These are phyloP conservation scores for Euwallacea fornicatus DNA, from an alignment of 1,140 invertebrate genomes.

Conservation along the genomic window DNA sequence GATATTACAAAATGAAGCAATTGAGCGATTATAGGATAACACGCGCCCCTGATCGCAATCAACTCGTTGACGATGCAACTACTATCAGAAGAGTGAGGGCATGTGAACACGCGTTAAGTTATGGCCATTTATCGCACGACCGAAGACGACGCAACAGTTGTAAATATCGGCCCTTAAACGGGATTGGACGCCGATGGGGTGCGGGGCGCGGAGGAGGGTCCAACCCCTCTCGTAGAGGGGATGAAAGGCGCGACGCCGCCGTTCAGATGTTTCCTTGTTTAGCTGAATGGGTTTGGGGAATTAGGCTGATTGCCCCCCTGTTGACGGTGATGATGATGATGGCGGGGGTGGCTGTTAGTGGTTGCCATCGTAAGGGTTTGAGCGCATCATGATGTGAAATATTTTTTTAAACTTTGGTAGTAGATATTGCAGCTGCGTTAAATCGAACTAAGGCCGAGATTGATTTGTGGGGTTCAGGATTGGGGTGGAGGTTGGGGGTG, in stretches of 20 bases:
- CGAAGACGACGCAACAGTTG: slow-evolving; percentile 26
- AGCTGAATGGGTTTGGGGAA: slow-evolving; percentile 25
- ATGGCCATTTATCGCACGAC: slow-evolving; percentile 21
- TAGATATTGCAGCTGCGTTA: too few relatives aligned
- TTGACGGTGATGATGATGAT: not conserved
- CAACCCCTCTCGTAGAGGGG: slow-evolving; percentile 2
- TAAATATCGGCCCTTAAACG: slow-evolving; percentile 13
- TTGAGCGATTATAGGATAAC: not conserved
- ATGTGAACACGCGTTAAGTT: slow-evolving; percentile 26
- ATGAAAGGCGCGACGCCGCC: slow-evolving; percentile 10
- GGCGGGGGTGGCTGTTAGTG: not conserved
- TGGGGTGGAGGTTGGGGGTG: not conserved
- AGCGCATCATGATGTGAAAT: too few relatives aligned
- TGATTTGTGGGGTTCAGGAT: not conserved
- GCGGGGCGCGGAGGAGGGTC: slow-evolving; percentile 1
- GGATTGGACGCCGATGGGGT: slow-evolving; percentile 12
- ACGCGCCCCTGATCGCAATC: slow-evolving; percentile 4
- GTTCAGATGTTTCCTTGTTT: slow-evolving; percentile 26
- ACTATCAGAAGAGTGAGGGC: slow-evolving; percentile 11
- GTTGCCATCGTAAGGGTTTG: too few relatives aligned
- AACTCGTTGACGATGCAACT: not conserved
- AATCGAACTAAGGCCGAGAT: too few relatives aligned
- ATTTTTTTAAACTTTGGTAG: too few relatives aligned
- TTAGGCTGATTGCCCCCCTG: slow-evolving; percentile 23
- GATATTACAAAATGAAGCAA: slow-evolving; percentile 2